Evolutionary conservation across 92 coral and sea anemone species (phyloP).

Genomic region (Anthopleura xanthogrammica): DNA sequence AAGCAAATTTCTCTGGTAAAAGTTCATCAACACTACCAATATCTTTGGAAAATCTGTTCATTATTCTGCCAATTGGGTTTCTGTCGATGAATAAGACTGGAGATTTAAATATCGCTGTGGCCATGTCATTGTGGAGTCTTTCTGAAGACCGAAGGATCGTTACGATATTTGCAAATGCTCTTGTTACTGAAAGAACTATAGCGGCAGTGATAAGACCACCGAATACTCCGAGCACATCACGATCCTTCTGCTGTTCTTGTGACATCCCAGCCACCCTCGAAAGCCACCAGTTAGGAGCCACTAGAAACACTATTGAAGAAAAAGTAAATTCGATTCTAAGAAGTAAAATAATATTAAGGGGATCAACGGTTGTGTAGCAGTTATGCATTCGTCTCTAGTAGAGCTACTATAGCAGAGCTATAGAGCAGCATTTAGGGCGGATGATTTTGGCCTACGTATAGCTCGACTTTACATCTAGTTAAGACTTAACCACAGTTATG

Average conservation of each 20-base stretch:
- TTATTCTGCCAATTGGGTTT: slow-evolving; percentile 46
- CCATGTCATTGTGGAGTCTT: slow-evolving; percentile 46
- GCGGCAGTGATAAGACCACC: slow-evolving; percentile 35
- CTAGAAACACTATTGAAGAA: background rate
- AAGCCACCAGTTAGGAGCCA: slow-evolving; percentile 38
- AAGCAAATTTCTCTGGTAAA: background rate
- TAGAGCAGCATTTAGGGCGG: too few species aligned
- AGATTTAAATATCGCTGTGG: slow-evolving; percentile 37
- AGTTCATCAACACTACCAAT: slow-evolving; percentile 12
- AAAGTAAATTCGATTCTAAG: background rate
- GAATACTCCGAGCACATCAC: slow-evolving; percentile 9
- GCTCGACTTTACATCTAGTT: too few species aligned
- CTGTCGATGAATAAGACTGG: slow-evolving; percentile 51
- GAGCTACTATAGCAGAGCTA: too few species aligned
- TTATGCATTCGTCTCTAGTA: too few species aligned
- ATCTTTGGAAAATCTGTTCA: slow-evolving; percentile 32
- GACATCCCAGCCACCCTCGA: slow-evolving; percentile 13
- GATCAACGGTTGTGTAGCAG: too few species aligned
- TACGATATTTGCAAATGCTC: slow-evolving; percentile 22
- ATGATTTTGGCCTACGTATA: too few species aligned
- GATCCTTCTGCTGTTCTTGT: background rate
- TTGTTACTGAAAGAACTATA: slow-evolving; percentile 20
- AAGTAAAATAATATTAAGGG: too few species aligned
- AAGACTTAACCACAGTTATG: too few species aligned
- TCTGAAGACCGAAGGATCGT: slow-evolving; percentile 37